Conservation (phyloP, 2,113 vertebrate genomes). For the Pterocles orientalis region DNA sequence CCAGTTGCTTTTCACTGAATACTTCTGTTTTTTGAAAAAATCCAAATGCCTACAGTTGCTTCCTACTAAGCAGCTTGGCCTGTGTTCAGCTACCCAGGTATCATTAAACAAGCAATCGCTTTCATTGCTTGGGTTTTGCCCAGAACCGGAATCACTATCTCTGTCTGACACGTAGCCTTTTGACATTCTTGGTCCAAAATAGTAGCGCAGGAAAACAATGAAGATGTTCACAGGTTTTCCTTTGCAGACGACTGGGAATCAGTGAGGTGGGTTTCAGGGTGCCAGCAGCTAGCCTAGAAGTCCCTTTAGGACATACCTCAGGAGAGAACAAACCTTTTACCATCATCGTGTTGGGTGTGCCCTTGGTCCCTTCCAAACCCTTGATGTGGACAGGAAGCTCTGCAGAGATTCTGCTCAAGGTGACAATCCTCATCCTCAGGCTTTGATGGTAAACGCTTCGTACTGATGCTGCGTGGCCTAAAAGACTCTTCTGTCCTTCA, state of each 20-base stretch:
- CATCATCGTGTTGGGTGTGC: rapidly evolving
- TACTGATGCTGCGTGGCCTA: neutral
- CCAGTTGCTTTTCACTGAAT: neutral
- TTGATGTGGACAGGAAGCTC: neutral
- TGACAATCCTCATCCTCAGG: neutral
- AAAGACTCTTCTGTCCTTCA: neutral
- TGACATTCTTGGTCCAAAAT: neutral
- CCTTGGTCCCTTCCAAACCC: neutral
- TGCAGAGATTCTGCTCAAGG: neutral
- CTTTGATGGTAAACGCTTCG: neutral
- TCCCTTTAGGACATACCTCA: neutral
- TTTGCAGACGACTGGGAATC: neutral
- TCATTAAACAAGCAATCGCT: neutral
- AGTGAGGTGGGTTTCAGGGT: neutral
- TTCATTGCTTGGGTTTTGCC: neutral
- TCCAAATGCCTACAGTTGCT: neutral
- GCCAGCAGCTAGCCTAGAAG: neutral
- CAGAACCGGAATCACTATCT: neutral
- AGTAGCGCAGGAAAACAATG: neutral
- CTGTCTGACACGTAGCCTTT: neutral
- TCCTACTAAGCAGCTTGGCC: neutral
- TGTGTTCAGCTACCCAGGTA: neutral
- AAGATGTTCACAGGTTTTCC: neutral
- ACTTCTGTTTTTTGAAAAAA: neutral
- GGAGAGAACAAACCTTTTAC: neutral